phyloP scores from a whole-genome alignment of 2,797 vertebrate genomes.

The Apogon talboti region DNA sequence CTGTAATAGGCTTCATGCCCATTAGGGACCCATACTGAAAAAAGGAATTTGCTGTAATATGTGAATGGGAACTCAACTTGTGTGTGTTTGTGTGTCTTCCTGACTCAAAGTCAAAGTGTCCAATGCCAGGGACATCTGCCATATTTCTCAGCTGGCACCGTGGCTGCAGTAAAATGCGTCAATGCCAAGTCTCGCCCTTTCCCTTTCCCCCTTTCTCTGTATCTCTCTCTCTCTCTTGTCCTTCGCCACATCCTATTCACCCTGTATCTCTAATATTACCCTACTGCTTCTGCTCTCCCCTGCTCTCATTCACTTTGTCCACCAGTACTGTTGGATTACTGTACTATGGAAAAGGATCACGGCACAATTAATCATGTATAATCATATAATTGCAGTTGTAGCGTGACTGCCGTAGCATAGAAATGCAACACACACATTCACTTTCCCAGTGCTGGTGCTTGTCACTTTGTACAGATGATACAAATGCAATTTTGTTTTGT shows the following conservation, averaged over 20 bases:
- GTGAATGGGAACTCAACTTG: conserved; percentile 21
- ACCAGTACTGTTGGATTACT: conserved; percentile 1
- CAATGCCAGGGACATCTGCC: conserved; percentile 49
- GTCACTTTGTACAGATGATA: too few relatives aligned
- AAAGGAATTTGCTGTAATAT: not conserved
- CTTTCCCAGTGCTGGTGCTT: too few relatives aligned
- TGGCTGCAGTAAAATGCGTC: conserved; percentile 40
- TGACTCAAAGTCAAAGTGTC: conserved; percentile 54
- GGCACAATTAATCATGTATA: conserved; percentile 20
- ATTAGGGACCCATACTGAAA: too few relatives aligned
- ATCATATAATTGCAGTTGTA: not conserved
- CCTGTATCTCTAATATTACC: not conserved
- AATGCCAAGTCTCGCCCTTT: conserved; percentile 45
- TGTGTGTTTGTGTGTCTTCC: conserved; percentile 27
- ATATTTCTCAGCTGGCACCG: conserved; percentile 50
- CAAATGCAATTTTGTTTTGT: too few relatives aligned
- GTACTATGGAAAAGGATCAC: not conserved
- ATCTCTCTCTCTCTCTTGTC: conserved; percentile 17
- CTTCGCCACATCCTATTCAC: conserved; percentile 27
- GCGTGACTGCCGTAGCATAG: conserved; percentile 7
- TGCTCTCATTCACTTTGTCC: conserved; percentile 4
- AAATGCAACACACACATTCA: not conserved
- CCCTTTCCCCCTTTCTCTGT: conserved; percentile 6
- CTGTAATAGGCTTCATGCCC: too few relatives aligned
- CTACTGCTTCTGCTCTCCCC: conserved; percentile 9